phyloP scores from a whole-genome alignment of 2,113 vertebrate genomes.

The Pomatorhinus ruficollis region DNA sequence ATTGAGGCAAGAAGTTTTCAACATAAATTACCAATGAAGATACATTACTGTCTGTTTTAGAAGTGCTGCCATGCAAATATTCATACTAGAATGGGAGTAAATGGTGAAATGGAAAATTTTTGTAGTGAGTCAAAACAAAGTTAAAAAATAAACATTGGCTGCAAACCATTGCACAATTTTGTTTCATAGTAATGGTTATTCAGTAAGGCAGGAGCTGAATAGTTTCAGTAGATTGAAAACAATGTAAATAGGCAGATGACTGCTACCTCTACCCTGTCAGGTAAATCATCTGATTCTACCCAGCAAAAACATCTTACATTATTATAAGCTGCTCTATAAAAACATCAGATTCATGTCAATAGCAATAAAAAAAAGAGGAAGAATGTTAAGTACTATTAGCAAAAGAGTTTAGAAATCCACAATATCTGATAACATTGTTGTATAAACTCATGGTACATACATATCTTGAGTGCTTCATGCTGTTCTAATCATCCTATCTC shows the following conservation, averaged over 20 bases:
- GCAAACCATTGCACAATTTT: neutral
- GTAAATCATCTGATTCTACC: neutral
- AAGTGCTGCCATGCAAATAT: neutral
- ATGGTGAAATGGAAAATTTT: neutral
- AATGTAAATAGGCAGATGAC: neutral
- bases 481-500: neutral
- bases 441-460: neutral
- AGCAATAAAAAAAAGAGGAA: neutral
- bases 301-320: neutral
- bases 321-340: neutral
- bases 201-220: neutral
- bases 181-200: neutral
- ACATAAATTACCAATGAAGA: neutral
- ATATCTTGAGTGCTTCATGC: neutral
- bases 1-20: neutral
- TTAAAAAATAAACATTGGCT: neutral
- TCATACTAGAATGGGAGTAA: neutral
- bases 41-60: neutral
- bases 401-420: neutral
- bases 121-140: neutral
- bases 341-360: neutral
- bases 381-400: neutral
- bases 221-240: neutral
- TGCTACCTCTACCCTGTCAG: neutral
- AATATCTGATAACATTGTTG: neutral